Evolutionary conservation across 2,888 invertebrate genomes (phyloP).

Genomic region (Ennomos quercinarius): DNA sequence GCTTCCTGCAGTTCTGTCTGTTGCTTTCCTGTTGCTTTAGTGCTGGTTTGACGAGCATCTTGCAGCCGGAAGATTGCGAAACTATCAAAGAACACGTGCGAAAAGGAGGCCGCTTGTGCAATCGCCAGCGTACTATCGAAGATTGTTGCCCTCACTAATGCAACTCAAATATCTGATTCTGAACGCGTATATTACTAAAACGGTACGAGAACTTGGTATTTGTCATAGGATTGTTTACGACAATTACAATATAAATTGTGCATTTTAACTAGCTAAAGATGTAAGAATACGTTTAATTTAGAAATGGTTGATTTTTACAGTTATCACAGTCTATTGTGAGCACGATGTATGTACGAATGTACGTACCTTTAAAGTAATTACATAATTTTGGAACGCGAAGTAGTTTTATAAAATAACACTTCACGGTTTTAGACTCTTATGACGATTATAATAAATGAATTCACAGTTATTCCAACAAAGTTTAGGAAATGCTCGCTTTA

Average conservation of each 20-base stretch:
- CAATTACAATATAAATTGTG: conserved; percentile 38
- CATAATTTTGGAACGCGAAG: conserved; percentile 11
- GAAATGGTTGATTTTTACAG: conserved; percentile 10
- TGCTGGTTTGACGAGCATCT: conserved; percentile 42
- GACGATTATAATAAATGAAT: not conserved
- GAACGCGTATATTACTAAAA: conserved; percentile 62
- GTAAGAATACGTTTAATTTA: not conserved
- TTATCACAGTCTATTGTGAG: conserved; percentile 1
- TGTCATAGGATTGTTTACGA: conserved; percentile 72
- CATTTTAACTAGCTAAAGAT: conserved; percentile 20
- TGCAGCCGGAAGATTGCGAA: conserved; percentile 69
- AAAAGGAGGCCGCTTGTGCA: conserved; percentile 75
- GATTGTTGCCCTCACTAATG: conserved; percentile 74
- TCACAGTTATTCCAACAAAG: too few relatives aligned
- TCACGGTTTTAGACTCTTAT: conserved; percentile 10
- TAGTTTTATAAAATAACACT: conserved; percentile 3
- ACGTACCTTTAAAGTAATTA: too few relatives aligned
- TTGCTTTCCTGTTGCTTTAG: conserved; percentile 41
- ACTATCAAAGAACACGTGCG: conserved; percentile 71
- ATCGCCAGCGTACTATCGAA: conserved; percentile 69
- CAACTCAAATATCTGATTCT: conserved; percentile 52
- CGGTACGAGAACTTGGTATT: conserved; percentile 60
- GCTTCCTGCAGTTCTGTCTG: conserved; percentile 32
- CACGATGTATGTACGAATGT: not conserved
- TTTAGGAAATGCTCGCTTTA: too few relatives aligned